Base-by-base conservation (phyloP, 1,140 invertebrate species). In the Drosophila bocqueti region DNA sequence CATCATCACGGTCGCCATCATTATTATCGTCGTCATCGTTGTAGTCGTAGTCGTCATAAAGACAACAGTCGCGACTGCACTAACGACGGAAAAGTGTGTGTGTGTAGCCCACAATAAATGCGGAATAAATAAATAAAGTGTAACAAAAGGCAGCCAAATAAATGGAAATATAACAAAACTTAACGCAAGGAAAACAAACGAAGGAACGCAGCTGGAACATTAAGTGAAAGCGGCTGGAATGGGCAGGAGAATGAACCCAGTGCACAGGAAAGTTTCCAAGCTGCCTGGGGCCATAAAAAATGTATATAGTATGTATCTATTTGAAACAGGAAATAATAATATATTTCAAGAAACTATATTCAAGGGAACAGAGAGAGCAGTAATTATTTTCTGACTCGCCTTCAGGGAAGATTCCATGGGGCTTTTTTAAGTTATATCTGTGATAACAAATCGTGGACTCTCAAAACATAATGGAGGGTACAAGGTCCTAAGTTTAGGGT, bases 91-190 rank as follows among this genome's bases (percentile, higher is more conserved):
- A 71, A 89, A 68, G 29, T 68, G 45, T 45, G 46, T 68, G 16
- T 55, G 34, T 89, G 72, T 81, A 79, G 83, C 71, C 80, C 82
- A 83, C 76, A 83, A 87, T 80, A 87, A 84, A 84, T 87, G 85
- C 79, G 85, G 81, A 87, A 84, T 89, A 89, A 87, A 87, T 87
- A 87, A 87, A 89, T 87, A 87, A 89, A 89, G 87, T 87, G 81
- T 87, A 87, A 89, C 82, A 83, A 90, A 87, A 90, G 81, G 65
- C 81, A 81, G 85, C 75, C 81, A 87, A 87, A 87, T 85, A 84
- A 83, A 87, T 83, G 76, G 79, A 87, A 87, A 86, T 87, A 86
- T 86, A 87, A 86, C 71, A 86, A 89, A 87, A 83, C 80, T 87
- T 89, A 89, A 89, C 67, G 62, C 82, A 82, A 46, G 47, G 45